Percentiles rank a stretch among this genome's conserved stretches.
Conservation (phyloP, 2,113 vertebrate species). For the Paedocypris sp. region DNA sequence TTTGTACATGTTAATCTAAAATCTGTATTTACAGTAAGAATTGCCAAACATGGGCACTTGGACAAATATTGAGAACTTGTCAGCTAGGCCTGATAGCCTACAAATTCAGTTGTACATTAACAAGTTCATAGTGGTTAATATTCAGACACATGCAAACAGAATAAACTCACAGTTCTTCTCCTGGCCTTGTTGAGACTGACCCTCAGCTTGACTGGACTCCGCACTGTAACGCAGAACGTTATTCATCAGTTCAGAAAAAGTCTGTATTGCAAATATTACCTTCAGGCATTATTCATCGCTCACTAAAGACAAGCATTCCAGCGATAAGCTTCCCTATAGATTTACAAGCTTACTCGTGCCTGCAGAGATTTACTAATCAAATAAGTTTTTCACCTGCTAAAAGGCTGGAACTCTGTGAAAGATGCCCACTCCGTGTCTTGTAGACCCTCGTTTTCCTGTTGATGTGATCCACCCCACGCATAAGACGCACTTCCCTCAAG, state of each 20-base stretch:
- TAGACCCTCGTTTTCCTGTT: constrained; percentile 22
- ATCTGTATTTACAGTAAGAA: too few relatives aligned
- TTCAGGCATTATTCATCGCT: background rate
- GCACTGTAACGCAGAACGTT: constrained; percentile 51
- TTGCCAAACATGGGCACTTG: too few relatives aligned
- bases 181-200: constrained; percentile 54
- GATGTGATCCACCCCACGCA: constrained; percentile 60
- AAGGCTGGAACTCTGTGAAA: constrained; percentile 86
- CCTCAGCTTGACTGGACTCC: constrained; percentile 46
- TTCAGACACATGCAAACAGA: background rate
- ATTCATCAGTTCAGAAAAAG: background rate
- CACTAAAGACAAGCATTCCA: background rate
- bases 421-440: constrained; percentile 80
- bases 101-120: background rate
- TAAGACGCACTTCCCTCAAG: constrained; percentile 48
- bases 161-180: constrained; percentile 57
- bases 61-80: too few relatives aligned
- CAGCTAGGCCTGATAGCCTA: too few relatives aligned
- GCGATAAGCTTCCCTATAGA: too few relatives aligned
- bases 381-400: constrained; percentile 69
- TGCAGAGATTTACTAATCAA: too few relatives aligned
- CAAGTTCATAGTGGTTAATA: too few relatives aligned
- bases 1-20: too few relatives aligned
- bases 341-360: too few relatives aligned
- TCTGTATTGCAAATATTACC: background rate